Evolutionary conservation across 2,113 vertebrate genomes (phyloP).

Genomic region (Paraplagusia blochii): DNA sequence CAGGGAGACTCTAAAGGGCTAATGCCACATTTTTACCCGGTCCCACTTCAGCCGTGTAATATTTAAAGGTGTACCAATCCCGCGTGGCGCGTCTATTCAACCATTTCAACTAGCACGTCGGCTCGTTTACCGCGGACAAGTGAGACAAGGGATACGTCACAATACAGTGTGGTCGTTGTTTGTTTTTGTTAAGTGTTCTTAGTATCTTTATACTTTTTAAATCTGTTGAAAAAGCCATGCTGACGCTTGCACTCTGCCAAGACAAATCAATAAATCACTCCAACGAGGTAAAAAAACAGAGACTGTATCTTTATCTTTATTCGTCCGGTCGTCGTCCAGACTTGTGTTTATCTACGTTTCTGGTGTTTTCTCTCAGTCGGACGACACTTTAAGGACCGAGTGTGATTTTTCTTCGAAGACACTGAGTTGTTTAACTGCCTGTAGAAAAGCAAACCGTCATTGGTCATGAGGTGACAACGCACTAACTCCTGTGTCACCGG

Average conservation of each 20-base stretch:
- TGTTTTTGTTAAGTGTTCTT: slow-evolving; percentile 8
- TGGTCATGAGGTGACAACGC: slow-evolving; percentile 33
- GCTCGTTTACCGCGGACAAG: slow-evolving; percentile 57
- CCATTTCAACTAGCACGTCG: slow-evolving; percentile 63
- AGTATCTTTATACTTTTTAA: slow-evolving; percentile 38
- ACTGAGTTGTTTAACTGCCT: slow-evolving; percentile 60
- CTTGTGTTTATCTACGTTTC: slow-evolving; percentile 38
- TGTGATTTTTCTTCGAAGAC: slow-evolving; percentile 56
- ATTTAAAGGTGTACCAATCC: slow-evolving; percentile 30
- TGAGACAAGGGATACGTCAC: slow-evolving; percentile 34
- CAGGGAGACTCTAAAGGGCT: slow-evolving; percentile 76
- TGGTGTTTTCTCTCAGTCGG: slow-evolving; percentile 48
- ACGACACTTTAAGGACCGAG: slow-evolving; percentile 71
- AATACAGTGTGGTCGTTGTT: not conserved
- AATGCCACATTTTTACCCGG: slow-evolving; percentile 59
- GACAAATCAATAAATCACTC: slow-evolving; percentile 64
- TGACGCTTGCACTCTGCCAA: slow-evolving; percentile 68
- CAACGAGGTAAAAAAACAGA: slow-evolving; percentile 52
- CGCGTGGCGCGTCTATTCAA: slow-evolving; percentile 31
- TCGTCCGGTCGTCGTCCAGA: slow-evolving; percentile 13
- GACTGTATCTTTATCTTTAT: slow-evolving; percentile 35
- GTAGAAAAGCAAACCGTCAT: slow-evolving; percentile 61
- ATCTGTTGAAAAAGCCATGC: slow-evolving; percentile 64
- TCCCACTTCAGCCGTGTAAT: slow-evolving; percentile 52
- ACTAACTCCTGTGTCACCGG: slow-evolving; percentile 44